Conservation (phyloP, 2,797 vertebrate species). For the Fratercula arctica region DNA sequence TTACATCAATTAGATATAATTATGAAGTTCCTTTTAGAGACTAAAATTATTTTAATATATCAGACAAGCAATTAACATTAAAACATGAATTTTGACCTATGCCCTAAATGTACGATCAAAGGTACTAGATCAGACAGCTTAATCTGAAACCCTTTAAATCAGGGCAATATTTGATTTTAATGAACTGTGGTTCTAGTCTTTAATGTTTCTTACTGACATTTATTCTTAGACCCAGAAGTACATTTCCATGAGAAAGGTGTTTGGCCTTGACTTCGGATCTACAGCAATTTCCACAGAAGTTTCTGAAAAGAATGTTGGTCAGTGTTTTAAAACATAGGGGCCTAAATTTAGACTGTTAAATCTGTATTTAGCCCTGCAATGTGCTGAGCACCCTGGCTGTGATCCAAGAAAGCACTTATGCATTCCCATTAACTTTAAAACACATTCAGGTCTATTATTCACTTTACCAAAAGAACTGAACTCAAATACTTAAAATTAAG, state of each 20-base stretch:
- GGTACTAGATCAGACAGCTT: neutral
- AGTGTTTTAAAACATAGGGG: slow-evolving; percentile 32
- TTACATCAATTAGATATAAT: neutral
- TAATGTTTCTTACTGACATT: neutral
- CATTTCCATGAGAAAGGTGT: neutral
- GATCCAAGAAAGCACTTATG: slow-evolving; percentile 48
- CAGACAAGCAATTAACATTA: neutral
- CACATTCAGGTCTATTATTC: slow-evolving; percentile 25
- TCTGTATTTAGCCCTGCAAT: slow-evolving; percentile 28
- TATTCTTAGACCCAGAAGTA: neutral
- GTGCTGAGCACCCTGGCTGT: slow-evolving; percentile 19
- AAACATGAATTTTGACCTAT: neutral
- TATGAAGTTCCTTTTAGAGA: neutral
- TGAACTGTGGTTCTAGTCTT: neutral
- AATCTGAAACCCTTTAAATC: neutral
- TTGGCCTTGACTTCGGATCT: slow-evolving; percentile 30
- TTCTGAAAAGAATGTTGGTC: slow-evolving; percentile 30
- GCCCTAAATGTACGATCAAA: neutral
- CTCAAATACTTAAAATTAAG: slow-evolving; percentile 26
- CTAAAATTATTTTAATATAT: neutral
- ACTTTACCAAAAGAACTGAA: slow-evolving; percentile 18
- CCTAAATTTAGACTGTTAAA: slow-evolving; percentile 60
- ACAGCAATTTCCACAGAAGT: slow-evolving; percentile 36
- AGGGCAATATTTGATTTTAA: neutral
- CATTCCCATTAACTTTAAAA: slow-evolving; percentile 51